Evolutionary conservation across 2,113 vertebrate species (phyloP).

Genomic region (Tachysurus fulvidraco): DNA sequence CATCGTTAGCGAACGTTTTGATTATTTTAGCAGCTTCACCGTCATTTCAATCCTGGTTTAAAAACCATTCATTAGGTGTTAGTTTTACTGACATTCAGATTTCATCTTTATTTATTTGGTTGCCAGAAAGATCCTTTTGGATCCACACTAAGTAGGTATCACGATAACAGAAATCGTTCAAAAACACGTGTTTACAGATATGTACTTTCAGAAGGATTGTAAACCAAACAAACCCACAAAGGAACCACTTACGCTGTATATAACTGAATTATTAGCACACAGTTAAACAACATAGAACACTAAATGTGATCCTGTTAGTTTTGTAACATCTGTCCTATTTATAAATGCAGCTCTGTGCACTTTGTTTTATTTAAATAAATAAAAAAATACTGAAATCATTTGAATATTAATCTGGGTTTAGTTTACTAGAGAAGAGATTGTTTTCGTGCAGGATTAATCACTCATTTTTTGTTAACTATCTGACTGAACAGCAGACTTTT

Average conservation of each 20-base stretch:
- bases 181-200: neutral
- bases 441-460: neutral
- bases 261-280: neutral
- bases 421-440: neutral
- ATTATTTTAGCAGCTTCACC: neutral
- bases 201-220: neutral
- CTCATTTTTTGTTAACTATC: neutral
- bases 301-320: neutral
- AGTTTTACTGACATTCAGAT: neutral
- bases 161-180: neutral
- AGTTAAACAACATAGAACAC: neutral
- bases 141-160: neutral
- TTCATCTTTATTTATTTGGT: neutral
- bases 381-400: neutral
- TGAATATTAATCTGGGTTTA: neutral
- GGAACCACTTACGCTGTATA: neutral
- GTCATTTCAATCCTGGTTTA: neutral
- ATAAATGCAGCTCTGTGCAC: neutral
- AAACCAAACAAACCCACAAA: neutral
- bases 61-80: neutral
- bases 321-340: neutral
- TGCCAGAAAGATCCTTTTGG: neutral
- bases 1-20: neutral
- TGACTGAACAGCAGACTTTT: conserved; percentile 11
- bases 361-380: neutral